Percentiles rank a stretch among this genome's conserved stretches.
Conservation (phyloP, 2,113 vertebrate species). For the Tragulus kanchil region DNA sequence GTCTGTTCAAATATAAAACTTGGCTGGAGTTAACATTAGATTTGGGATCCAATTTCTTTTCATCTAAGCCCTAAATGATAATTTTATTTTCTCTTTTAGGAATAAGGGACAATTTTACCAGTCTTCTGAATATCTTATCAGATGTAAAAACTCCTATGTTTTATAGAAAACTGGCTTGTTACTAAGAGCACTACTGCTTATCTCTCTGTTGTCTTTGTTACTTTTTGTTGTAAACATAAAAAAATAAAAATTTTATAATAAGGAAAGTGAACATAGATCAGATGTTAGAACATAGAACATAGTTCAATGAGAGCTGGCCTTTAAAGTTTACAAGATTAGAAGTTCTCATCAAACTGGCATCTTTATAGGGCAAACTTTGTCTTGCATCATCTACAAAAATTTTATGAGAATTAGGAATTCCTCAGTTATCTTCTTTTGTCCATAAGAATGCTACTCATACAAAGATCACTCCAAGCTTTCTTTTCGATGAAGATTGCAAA, state of each 20-base stretch:
- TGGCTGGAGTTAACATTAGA: background rate
- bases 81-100: background rate
- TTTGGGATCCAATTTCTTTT: background rate
- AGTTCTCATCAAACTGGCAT: background rate
- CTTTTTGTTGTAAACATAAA: background rate
- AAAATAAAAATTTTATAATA: background rate
- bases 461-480: background rate
- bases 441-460: background rate
- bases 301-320: background rate
- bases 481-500: background rate
- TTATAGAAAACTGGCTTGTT: background rate
- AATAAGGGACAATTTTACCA: background rate
- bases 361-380: background rate
- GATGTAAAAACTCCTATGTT: background rate
- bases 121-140: background rate
- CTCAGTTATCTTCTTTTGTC: background rate
- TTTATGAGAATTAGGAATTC: background rate
- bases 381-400: background rate
- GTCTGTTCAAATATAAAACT: background rate
- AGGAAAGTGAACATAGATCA: background rate
- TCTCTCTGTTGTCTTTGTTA: background rate
- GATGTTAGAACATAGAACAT: background rate
- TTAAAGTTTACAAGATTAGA: background rate
- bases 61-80: background rate
- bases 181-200: background rate